These are phyloP conservation scores for Aix galericulata DNA, from an alignment of 2,113 vertebrate genomes.

Conservation along the genomic window DNA sequence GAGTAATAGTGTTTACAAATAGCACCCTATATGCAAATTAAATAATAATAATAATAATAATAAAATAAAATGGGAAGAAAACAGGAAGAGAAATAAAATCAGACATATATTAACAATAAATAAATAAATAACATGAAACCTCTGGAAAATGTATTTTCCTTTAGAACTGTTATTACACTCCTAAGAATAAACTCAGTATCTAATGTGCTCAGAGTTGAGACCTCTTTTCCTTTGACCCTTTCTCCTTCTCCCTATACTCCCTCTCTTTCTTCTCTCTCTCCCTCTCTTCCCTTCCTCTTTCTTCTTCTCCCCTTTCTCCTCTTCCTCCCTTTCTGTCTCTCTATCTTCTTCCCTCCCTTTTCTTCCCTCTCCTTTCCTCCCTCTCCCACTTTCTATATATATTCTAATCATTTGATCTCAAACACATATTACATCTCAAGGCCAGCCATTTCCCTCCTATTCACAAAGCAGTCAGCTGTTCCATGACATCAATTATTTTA, in stretches of 20 bases:
- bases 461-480: constrained; percentile 52
- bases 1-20: not conserved
- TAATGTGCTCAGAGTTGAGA: accelerated
- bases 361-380: not conserved
- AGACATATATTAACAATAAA: not conserved
- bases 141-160: not conserved
- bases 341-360: not conserved
- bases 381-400: not conserved
- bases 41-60: no score
- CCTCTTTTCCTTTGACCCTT: not conserved
- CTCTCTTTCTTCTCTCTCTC: not conserved
- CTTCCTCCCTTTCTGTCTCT: not conserved
- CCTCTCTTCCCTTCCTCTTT: not conserved
- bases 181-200: not conserved
- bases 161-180: not conserved
- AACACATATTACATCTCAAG: constrained; percentile 16
- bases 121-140: not conserved
- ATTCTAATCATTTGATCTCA: constrained; percentile 8
- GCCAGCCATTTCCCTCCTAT: constrained; percentile 13
- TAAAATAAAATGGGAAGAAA: not conserved
- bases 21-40: not conserved
- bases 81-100: not conserved
- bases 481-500: constrained; percentile 68
- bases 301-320: no score
- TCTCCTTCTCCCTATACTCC: not conserved